phyloP scores from a whole-genome alignment of 2,888 invertebrate species.

The Tenthredo scrophulariae region DNA sequence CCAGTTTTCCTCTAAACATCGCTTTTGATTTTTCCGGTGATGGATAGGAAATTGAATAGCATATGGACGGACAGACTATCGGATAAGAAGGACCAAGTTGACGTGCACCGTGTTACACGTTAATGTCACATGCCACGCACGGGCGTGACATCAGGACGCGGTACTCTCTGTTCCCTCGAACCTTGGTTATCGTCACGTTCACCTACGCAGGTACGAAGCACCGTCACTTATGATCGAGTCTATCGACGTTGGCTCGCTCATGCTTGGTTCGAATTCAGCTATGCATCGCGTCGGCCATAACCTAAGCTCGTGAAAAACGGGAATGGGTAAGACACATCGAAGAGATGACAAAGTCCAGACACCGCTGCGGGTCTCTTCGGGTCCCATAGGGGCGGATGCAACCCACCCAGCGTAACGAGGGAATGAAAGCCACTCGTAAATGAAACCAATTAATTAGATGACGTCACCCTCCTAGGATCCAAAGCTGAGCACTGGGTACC shows the following conservation, averaged over 20 bases:
- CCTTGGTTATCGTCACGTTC: constrained; percentile 5
- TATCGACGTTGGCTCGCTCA: neutral
- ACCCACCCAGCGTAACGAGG: constrained; percentile 46
- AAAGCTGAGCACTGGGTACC: neutral
- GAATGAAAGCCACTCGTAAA: constrained; percentile 49
- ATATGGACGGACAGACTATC: neutral
- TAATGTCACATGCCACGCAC: constrained; percentile 41
- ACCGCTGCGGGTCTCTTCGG: constrained; percentile 36
- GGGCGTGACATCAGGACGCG: constrained; percentile 24
- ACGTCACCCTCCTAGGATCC: constrained; percentile 18
- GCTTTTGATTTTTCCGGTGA: constrained; percentile 19
- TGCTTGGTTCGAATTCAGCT: neutral
- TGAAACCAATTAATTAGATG: constrained; percentile 51
- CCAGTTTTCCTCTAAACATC: neutral
- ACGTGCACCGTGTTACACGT: constrained; percentile 12
- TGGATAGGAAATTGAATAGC: constrained; percentile 40
- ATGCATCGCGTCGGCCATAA: neutral
- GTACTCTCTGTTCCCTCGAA: neutral
- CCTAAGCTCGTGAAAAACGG: neutral
- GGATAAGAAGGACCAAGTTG: constrained; percentile 26
- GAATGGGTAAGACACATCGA: constrained; percentile 29
- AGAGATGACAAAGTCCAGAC: constrained; percentile 50
- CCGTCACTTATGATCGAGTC: neutral
- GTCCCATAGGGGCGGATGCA: constrained; percentile 53
- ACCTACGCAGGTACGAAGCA: constrained; percentile 10